Evolutionary conservation across 2,888 invertebrate species (phyloP).

Genomic region (Mystacides longicornis): DNA sequence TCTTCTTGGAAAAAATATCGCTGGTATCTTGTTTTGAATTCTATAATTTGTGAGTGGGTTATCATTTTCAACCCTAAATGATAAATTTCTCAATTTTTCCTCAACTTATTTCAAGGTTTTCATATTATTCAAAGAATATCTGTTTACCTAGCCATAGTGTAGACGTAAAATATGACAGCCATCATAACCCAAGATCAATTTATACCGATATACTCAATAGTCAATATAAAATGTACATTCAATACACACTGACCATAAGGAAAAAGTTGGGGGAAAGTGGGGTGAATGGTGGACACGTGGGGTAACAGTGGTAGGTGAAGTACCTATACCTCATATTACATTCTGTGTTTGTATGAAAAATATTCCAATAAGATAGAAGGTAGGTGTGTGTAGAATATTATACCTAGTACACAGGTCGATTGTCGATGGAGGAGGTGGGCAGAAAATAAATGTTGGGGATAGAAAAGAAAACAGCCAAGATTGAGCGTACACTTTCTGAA

Average conservation of each 20-base stretch:
- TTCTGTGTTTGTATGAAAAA: slow-evolving; percentile 52
- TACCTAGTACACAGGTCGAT: slow-evolving; percentile 27
- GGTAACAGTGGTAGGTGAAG: too few species aligned
- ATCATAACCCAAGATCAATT: background rate
- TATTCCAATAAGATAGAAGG: slow-evolving; percentile 54
- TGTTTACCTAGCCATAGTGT: too few species aligned
- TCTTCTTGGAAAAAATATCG: too few species aligned
- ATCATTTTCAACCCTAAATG: too few species aligned
- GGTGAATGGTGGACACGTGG: background rate
- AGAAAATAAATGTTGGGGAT: background rate
- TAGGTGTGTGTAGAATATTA: too few species aligned
- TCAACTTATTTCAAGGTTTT: too few species aligned
- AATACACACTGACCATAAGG: background rate
- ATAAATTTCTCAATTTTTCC: too few species aligned
- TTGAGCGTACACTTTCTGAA: background rate
- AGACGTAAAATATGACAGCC: background rate
- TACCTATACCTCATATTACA: background rate
- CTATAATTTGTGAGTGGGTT: too few species aligned
- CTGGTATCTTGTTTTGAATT: too few species aligned
- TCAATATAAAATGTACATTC: background rate
- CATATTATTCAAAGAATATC: too few species aligned
- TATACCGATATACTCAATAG: background rate
- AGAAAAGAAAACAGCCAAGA: background rate
- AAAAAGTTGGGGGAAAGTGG: background rate
- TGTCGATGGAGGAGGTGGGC: slow-evolving; percentile 7